These are phyloP conservation scores for Pipra filicauda DNA, from an alignment of 2,113 vertebrate species.

Conservation along the genomic window DNA sequence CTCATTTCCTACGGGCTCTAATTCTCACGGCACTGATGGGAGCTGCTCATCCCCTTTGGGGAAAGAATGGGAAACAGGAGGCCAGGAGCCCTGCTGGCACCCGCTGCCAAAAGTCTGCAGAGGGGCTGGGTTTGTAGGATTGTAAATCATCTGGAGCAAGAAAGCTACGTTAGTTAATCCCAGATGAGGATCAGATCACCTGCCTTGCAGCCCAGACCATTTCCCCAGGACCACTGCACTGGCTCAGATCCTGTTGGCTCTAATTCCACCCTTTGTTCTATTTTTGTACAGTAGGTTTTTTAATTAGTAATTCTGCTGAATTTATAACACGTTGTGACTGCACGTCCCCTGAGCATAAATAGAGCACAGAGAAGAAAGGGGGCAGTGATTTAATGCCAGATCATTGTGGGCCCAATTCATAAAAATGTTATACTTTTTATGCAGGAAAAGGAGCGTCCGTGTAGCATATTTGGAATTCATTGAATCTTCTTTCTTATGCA, in stretches of 20 bases:
- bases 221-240: conserved; percentile 38
- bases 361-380: conserved; percentile 36
- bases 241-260: conserved; percentile 51
- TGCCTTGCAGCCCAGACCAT: conserved; percentile 31
- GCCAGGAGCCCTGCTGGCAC: neutral
- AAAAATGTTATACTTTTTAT: conserved; percentile 37
- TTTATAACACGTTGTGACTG: conserved; percentile 48
- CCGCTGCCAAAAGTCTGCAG: neutral
- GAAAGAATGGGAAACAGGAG: conserved; percentile 23
- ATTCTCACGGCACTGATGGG: neutral
- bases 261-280: conserved; percentile 57
- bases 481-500: conserved; percentile 60
- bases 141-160: conserved; percentile 50
- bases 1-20: neutral
- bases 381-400: conserved; percentile 43
- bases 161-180: conserved; percentile 44
- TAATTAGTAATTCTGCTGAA: conserved; percentile 63
- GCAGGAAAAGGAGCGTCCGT: conserved; percentile 22
- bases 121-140: neutral
- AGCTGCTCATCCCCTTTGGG: neutral
- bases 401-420: conserved; percentile 31
- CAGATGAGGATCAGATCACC: conserved; percentile 60
- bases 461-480: conserved; percentile 52
- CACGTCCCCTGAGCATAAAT: conserved; percentile 2
- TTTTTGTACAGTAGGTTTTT: conserved; percentile 55